Conservation (phyloP, 2,797 vertebrate species). For the Chelidonichthys spinosus region DNA sequence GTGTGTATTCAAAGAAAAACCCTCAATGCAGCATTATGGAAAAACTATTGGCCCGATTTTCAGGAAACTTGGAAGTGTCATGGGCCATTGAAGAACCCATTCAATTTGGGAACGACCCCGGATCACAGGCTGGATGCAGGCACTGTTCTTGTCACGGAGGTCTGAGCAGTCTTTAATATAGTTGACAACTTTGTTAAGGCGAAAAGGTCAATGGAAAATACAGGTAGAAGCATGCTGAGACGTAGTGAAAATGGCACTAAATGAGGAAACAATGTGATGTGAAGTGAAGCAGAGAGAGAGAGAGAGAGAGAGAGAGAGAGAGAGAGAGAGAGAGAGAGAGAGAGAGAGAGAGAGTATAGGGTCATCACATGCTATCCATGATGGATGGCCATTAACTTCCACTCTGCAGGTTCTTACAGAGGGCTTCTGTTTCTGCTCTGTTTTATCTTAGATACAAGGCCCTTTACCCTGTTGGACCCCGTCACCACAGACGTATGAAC, state of each 20-base stretch:
- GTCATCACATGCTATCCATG: slow-evolving; percentile 58
- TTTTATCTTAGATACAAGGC: slow-evolving; percentile 6
- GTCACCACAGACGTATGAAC: neutral
- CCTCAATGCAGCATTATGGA: neutral
- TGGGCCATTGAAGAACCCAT: neutral
- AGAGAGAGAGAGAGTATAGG: slow-evolving; percentile 24
- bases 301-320: slow-evolving; percentile 1
- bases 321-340: slow-evolving; percentile 8
- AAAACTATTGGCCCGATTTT: neutral
- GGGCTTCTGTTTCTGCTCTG: slow-evolving; percentile 22
- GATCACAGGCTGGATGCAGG: neutral
- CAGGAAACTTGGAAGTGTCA: neutral
- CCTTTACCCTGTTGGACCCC: neutral
- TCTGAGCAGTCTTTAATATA: too few relatives aligned
- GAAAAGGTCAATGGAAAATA: slow-evolving; percentile 1
- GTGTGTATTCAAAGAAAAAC: neutral
- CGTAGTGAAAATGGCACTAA: slow-evolving; percentile 10
- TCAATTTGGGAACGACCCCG: neutral
- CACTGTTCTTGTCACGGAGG: neutral
- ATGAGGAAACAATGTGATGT: slow-evolving; percentile 26
- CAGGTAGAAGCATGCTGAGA: neutral
- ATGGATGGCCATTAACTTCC: slow-evolving; percentile 53
- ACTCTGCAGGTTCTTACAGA: slow-evolving; percentile 28
- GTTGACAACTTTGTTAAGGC: neutral
- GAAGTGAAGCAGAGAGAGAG: neutral